Evolutionary conservation across 2,797 vertebrate genomes (phyloP), one percentile per base, ranked within the genome.

Genomic region (Vespertilio murinus): DNA sequence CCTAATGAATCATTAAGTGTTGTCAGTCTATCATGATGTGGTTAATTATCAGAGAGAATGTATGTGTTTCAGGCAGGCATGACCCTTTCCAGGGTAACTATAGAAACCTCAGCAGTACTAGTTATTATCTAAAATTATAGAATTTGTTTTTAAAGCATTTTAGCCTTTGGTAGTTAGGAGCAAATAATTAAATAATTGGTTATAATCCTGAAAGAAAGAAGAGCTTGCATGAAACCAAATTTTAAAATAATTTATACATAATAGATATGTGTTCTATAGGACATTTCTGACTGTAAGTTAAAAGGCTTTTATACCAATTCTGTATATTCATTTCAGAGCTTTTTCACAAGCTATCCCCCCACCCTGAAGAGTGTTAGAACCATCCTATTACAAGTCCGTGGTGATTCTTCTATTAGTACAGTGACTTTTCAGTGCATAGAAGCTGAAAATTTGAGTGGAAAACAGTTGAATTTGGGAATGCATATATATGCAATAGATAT

Each of bases 1-100:
- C 93, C 95, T 98, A 98, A 98, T 98, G 98, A 98, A 97, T 98
- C 97, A 96, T 98, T 98, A 98, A 97, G 96, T 97, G 92, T 97
- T 98, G 97, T 97, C 97, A 97, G 95, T 47, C 20, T 97, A 93
- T 97, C 97, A 88, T 97, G 96, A 97, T 98, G 97, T 45, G 84
- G 97, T 97, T 98, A 98, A 97, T 98, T 98, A 98, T 98, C 97
- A 98, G 96, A 89, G 88, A 97, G 96, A 85, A 86, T 95, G 95
- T 93, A 17, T 93, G 79, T 90, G 93, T 98, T 98, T 98, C 96
- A 97, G 96, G 95, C 88, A 97, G 93, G 94, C 97, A 35, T 97
- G 98, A 98, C 97, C 97, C 97, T 97, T 97, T 97, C 95, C 75
- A 30, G 67, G 94, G 98, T 98, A 98, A 97, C 98, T 98, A 97